Evolutionary conservation across 2,797 vertebrate species (phyloP), one percentile per base, ranked within the genome.

Genomic region (Nannoperca australis): DNA sequence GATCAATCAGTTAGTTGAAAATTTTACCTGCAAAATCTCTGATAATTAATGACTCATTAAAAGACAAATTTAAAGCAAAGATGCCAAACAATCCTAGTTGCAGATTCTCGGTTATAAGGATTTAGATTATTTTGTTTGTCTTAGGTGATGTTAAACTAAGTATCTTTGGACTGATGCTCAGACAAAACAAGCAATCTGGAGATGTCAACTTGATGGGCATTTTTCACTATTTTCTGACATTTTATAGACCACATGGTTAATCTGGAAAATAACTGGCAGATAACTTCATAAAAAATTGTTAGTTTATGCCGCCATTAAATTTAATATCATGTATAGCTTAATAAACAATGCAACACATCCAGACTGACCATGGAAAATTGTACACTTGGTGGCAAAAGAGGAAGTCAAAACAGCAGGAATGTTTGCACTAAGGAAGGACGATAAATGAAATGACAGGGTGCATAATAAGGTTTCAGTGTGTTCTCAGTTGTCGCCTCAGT

Each of bases 401-500:
- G 24, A 78, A 74, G 49, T 79, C 67, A 77, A 70, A 85, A 66
- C 75, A 62, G 45, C 27, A 7, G 68, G 32, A 58, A 70, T 63
- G 79, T 80, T 84, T 81, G 38, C 56, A 12, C 69, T 34, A 47
- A 76, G 42, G 10, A 22, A 36, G 45, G 8, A 15, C 42, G 2
- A 32, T 68, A 73, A 78, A 65, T 78, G 53, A 79, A 83, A 73
- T 14, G 82, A 85, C 70, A 70, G 76, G 64, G 27, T 17, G 65
- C 79, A 82, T 87, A 83, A 77, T 73, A 18, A 73, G 51, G 40
- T 63, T 83, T 85, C 76, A 63, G 69, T 12, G 32, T 68, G 70
- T 79, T 87, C 70, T 91, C 87, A 74, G 69, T 90, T 49, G 14
- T 81, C 85, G 34, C 71, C 14, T 85, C 45, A 3, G 61, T 75